These are phyloP conservation scores for Anoplophora glabripennis DNA, from an alignment of 1,140 invertebrate genomes.

Conservation along the genomic window DNA sequence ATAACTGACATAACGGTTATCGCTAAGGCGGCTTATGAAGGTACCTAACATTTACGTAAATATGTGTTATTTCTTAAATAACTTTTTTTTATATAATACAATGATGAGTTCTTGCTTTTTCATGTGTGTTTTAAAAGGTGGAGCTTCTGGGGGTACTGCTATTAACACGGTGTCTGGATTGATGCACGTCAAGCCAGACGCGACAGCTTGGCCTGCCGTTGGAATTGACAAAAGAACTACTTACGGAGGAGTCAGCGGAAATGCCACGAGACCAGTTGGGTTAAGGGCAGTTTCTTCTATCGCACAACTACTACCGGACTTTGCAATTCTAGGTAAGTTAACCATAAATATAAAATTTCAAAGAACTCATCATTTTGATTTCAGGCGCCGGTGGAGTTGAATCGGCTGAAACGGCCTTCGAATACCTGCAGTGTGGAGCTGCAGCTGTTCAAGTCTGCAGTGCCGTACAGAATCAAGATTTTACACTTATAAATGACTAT, in stretches of 20 bases:
- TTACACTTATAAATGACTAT: constrained; percentile 93
- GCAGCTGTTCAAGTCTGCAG: constrained; percentile 91
- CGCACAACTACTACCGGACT: constrained; percentile 76
- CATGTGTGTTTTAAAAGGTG: constrained; percentile 55
- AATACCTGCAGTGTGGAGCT: constrained; percentile 91
- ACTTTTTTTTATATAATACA: too few relatives aligned
- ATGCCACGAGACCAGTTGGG: constrained; percentile 91
- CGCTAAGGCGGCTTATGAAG: constrained; percentile 86
- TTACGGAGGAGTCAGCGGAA: constrained; percentile 95
- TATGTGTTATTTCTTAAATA: too few relatives aligned
- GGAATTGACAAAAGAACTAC: constrained; percentile 81
- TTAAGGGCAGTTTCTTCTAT: constrained; percentile 86
- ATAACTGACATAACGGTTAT: constrained; percentile 91
- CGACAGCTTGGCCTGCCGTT: constrained; percentile 86
- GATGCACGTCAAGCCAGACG: constrained; percentile 82
- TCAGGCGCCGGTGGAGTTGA: constrained; percentile 89
- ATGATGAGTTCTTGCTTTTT: not conserved
- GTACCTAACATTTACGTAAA: too few relatives aligned
- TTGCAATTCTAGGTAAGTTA: constrained; percentile 78
- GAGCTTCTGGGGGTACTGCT: constrained; percentile 91
- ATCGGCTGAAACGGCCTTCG: constrained; percentile 88
- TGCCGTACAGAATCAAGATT: constrained; percentile 98
- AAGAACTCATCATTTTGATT: constrained; percentile 1
- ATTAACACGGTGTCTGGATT: constrained; percentile 95
- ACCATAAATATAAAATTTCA: not conserved